Conservation (phyloP, 2,113 vertebrate species). For the Tragelaphus imberbis region DNA sequence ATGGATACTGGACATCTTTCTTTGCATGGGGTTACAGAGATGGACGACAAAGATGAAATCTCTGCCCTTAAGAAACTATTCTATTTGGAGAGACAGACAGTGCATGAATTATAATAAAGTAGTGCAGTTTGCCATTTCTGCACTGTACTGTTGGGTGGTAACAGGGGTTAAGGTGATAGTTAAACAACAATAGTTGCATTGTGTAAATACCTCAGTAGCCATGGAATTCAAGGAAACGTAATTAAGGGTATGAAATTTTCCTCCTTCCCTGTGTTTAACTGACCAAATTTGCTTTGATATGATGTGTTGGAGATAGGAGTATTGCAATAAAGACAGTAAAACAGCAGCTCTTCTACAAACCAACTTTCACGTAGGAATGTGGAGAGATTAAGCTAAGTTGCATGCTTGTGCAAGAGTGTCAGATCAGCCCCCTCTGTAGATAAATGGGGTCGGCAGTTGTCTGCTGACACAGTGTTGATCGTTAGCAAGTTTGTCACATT, state of each 20-base stretch:
- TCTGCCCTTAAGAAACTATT: background rate
- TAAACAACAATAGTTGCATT: background rate
- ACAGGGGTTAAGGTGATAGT: background rate
- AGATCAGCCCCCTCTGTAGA: background rate
- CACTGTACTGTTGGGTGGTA: background rate
- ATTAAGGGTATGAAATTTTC: background rate
- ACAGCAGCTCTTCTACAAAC: background rate
- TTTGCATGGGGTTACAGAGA: background rate
- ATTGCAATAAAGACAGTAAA: background rate
- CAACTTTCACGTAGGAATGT: background rate
- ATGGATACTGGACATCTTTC: background rate
- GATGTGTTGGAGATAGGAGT: background rate
- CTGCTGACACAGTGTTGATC: background rate
- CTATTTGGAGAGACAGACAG: background rate
- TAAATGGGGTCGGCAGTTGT: background rate
- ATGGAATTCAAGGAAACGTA: background rate
- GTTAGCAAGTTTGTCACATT: background rate
- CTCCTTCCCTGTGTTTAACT: background rate
- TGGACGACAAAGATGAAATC: background rate
- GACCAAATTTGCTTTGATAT: background rate
- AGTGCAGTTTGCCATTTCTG: background rate
- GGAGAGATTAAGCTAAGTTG: background rate
- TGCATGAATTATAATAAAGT: background rate
- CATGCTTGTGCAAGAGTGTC: background rate
- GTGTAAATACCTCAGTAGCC: background rate